Evolutionary conservation across 2,888 invertebrate species (phyloP), one percentile per base, ranked within the genome.

Genomic region (Cheiracanthium punctorium): DNA sequence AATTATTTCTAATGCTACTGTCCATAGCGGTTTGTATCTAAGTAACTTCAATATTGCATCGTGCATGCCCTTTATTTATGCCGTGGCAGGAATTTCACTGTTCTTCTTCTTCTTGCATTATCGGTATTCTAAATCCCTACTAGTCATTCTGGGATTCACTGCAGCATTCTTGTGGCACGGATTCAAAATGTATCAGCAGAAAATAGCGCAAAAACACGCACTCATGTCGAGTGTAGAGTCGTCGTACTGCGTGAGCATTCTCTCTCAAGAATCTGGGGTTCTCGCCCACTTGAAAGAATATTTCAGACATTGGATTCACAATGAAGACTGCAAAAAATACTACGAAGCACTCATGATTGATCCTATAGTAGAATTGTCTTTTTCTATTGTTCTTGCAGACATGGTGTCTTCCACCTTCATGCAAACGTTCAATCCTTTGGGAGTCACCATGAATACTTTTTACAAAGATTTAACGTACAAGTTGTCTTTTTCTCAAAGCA

Each of bases 281-380:
- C n/a, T 70, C n/a, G 80, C 70, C 30, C 70, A 75, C 76, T 8
- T 80, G 24, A 33, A 65, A 30, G 43, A 67, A 12, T 80, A 71
- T 76, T 17, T 86, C 12, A 69, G 41, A 71, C 65, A 77, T 10
- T 43, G 33, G 24, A 73, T 76, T 20, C 30, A 17, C 7, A 64
- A 10, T 17, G 48, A 74, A 71, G 77, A 82, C 20, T 87, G 87
- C 41, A 24, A 33, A 37, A 82, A 81, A 28, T 87, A 82, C 65
- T 82, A 82, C 37, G 74, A 87, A 52, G 73, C 81, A 20, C n/a
- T 87, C 0, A 48, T 75, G 28, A 80, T 89, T 43, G 87, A 89
- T 80, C 82, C 89, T n/a, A 32, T 82, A 33, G 81, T 64, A 73
- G 89, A 89, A 74, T 86, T 88, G 30, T 77, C 88, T 29, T 77